Percentiles rank a stretch among this genome's conserved stretches.
These are phyloP conservation scores for Carapus acus DNA, from an alignment of 2,797 vertebrate species.

Conservation along the genomic window DNA sequence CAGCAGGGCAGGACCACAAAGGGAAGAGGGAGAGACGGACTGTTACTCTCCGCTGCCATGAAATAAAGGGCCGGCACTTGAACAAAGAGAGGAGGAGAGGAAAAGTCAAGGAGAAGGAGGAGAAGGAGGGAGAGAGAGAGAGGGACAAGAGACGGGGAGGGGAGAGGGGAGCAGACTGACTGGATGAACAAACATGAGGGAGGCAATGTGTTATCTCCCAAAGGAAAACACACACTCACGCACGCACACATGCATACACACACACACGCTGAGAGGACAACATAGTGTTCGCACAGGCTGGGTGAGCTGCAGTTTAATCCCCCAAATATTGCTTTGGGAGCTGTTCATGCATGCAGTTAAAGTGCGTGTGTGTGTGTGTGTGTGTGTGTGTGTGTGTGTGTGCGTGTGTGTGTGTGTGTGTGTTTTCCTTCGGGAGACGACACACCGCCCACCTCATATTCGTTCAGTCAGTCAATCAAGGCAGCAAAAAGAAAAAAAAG, in stretches of 20 bases:
- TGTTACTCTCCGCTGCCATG: too few relatives aligned
- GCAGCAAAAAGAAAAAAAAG: too few relatives aligned
- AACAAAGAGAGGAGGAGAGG: too few relatives aligned
- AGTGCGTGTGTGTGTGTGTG: too few relatives aligned
- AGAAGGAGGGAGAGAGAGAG: neutral
- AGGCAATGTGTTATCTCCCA: too few relatives aligned
- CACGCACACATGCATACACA: neutral
- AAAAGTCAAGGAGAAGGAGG: too few relatives aligned
- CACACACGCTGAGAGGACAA: constrained; percentile 9
- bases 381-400: constrained; percentile 3
- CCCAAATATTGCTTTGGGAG: constrained; percentile 34
- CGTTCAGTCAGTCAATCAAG: constrained; percentile 4
- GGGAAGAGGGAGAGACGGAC: too few relatives aligned
- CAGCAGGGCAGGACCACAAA: too few relatives aligned
- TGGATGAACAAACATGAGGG: too few relatives aligned
- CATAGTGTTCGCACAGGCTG: constrained; percentile 24
- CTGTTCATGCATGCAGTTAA: constrained; percentile 22
- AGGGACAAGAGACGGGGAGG: too few relatives aligned
- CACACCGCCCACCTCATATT: constrained; percentile 18
- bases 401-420: constrained; percentile 4
- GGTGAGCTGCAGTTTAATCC: constrained; percentile 28
- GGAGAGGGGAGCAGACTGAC: too few relatives aligned
- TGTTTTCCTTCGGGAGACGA: constrained; percentile 17
- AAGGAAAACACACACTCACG: neutral
- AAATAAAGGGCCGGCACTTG: too few relatives aligned